Percentiles rank a stretch among this genome's conserved stretches.
phyloP scores from a whole-genome alignment of 2,113 vertebrate species.

The Eulacestoma nigropectus region DNA sequence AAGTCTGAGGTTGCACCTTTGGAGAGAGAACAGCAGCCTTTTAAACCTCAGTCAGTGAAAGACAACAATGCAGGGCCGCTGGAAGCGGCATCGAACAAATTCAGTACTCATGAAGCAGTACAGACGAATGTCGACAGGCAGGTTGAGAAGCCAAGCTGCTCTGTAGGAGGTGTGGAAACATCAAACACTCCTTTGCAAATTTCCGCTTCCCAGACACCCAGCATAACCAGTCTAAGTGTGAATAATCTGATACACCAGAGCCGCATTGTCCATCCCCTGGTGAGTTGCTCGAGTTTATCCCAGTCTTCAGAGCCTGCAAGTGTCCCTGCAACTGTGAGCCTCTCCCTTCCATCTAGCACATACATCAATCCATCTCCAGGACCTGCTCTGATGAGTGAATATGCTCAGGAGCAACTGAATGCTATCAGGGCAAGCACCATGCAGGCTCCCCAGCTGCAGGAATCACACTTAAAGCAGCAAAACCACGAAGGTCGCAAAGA shows the following conservation, averaged over 20 bases:
- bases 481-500: conserved; percentile 83
- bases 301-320: conserved; percentile 76
- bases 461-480: conserved; percentile 76
- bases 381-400: conserved; percentile 78
- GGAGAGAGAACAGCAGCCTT: conserved; percentile 67
- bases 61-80: conserved; percentile 63
- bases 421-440: conserved; percentile 69
- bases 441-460: conserved; percentile 73
- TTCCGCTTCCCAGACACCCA: conserved; percentile 76
- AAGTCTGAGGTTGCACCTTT: conserved; percentile 70
- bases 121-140: conserved; percentile 65
- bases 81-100: conserved; percentile 68
- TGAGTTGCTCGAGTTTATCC: conserved; percentile 78
- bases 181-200: conserved; percentile 74
- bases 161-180: conserved; percentile 64
- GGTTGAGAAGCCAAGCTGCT: conserved; percentile 76
- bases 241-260: conserved; percentile 89
- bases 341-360: conserved; percentile 74
- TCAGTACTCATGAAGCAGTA: conserved; percentile 63
- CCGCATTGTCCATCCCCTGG: conserved; percentile 79
- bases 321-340: conserved; percentile 67
- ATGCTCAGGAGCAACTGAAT: conserved; percentile 77
- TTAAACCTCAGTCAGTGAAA: conserved; percentile 67
- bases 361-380: conserved; percentile 76
- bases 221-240: conserved; percentile 86